Base-by-base conservation (phyloP, 2,888 invertebrate species). In the Steinernema scapterisci region DNA sequence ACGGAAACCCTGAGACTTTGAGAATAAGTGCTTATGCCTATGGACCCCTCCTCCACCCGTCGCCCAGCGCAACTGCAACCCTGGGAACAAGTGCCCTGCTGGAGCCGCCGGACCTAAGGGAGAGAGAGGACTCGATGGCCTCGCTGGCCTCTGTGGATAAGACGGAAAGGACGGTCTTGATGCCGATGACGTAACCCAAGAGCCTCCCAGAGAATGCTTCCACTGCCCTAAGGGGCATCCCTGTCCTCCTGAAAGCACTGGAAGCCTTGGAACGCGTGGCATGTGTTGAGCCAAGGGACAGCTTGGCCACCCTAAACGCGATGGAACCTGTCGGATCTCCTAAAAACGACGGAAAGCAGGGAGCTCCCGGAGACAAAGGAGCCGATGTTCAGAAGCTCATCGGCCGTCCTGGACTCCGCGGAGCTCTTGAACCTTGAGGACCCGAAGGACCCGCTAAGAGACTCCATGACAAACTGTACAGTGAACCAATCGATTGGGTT, bases 141-240 rank as follows among this genome's bases (percentile, higher is more conserved):
- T 80, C 11, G 81, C 83, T 54, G 85, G 85, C 74, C 74, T 81
- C 31, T 77, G 79, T 43, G 84, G 83, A 48, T 21, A 75, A 16
- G 70, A 76, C 73, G 80, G 80, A 43, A 74, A 78, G 70, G 82
- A 83, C 72, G 84, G 84, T 73, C 78, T 79, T 45, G 81, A 84
- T 51, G 85, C 85, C 27, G 83, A 83, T 23, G 81, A 84, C 71
- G 75, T 83, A 44, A 78, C 78, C 76, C 84, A 85, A 76, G 78
- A 79, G 21, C 81, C 81, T 54, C 80, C 84, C 31, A 77, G 75
- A 51, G 85, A 84, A 21, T 84, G 84, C 77, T 85, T 84, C 82
- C 9, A 71, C 45, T 71, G 71, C 44, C 71, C 71, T 11, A 19
- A 71, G 74, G 82, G 81, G 71, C 79, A 77, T 63, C 78, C 77